phyloP scores from a whole-genome alignment of 2,888 invertebrate species.

The Drosophila borborema region DNA sequence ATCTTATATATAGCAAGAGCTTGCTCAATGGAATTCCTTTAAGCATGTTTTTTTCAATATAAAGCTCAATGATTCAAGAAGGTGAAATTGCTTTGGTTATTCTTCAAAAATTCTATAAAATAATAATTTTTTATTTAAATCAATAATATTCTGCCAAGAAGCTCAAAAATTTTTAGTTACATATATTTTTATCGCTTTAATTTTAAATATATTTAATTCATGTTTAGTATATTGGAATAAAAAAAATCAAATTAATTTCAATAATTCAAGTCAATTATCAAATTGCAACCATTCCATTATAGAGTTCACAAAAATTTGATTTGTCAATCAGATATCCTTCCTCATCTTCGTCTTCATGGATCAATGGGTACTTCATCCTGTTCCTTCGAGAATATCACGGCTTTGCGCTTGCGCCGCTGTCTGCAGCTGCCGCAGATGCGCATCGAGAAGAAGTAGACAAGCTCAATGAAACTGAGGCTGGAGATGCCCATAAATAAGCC shows the following conservation, averaged over 20 bases:
- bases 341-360: slow-evolving; percentile 7
- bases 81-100: neutral
- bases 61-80: neutral
- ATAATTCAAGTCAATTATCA: too few relatives aligned
- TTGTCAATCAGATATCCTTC: neutral
- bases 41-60: neutral
- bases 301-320: too few relatives aligned
- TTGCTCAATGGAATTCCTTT: neutral
- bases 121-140: too few relatives aligned
- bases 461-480: slow-evolving; percentile 85
- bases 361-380: slow-evolving; percentile 35
- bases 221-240: too few relatives aligned
- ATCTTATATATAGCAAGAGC: neutral
- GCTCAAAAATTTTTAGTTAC: too few relatives aligned
- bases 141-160: too few relatives aligned
- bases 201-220: too few relatives aligned
- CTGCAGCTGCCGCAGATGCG: slow-evolving; percentile 79
- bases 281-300: too few relatives aligned
- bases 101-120: too few relatives aligned
- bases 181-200: too few relatives aligned
- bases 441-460: slow-evolving; percentile 86
- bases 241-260: too few relatives aligned
- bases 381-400: slow-evolving; percentile 25
- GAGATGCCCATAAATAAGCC: slow-evolving; percentile 86
- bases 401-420: slow-evolving; percentile 70